These are phyloP conservation scores for Maylandia zebra DNA, from an alignment of 2,113 vertebrate species.

Conservation along the genomic window DNA sequence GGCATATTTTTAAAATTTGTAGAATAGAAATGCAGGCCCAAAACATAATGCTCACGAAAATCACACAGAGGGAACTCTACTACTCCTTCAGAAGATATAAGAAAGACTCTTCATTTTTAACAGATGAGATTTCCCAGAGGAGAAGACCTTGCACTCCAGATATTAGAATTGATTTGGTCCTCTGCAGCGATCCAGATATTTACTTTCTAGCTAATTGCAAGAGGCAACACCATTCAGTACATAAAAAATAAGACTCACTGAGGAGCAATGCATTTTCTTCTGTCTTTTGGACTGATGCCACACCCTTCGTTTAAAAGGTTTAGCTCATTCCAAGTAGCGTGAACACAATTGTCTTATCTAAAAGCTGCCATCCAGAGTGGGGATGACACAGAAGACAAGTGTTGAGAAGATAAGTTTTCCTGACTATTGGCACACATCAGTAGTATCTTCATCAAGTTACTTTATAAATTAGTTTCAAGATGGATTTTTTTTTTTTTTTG, in stretches of 20 bases:
- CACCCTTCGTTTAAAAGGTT: conserved; percentile 7
- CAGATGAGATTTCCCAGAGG: conserved; percentile 55
- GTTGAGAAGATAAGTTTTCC: background rate
- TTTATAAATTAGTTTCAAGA: background rate
- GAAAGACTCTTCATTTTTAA: conserved; percentile 41
- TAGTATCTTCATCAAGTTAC: background rate
- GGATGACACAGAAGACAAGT: background rate
- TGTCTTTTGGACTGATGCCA: conserved; percentile 23
- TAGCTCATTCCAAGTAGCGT: background rate
- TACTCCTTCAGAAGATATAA: conserved; percentile 1
- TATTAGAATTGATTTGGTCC: conserved; percentile 66
- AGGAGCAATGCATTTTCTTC: conserved; percentile 33
- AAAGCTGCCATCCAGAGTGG: background rate
- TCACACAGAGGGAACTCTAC: background rate
- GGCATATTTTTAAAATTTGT: background rate
- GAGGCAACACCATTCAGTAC: conserved; percentile 29
- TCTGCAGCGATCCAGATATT: conserved; percentile 51
- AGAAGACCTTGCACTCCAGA: conserved; percentile 48
- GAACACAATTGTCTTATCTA: background rate
- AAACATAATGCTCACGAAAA: background rate
- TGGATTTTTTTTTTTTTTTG: background rate
- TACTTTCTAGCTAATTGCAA: conserved; percentile 61
- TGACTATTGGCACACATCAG: background rate
- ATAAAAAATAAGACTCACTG: conserved; percentile 5
- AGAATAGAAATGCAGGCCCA: background rate